Conservation (phyloP, 1,140 invertebrate genomes). For the Calliphora vicina region DNA sequence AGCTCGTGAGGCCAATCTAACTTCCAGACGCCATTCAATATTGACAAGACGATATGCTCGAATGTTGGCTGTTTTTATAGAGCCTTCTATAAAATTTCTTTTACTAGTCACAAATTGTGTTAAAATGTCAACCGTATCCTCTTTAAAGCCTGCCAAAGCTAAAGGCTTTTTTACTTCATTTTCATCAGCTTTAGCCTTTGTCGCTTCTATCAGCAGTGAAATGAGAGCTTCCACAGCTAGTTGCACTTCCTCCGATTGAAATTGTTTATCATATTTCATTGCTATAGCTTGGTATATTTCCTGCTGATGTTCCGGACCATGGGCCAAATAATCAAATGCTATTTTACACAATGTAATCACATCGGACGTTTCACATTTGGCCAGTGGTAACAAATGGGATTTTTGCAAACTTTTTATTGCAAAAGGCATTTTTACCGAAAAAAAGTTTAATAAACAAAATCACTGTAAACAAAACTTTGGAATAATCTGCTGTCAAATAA, state of each 20-base stretch:
- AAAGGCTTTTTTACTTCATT: constrained; percentile 40
- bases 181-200: constrained; percentile 40
- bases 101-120: constrained; percentile 57
- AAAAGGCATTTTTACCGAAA: constrained; percentile 37
- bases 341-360: constrained; percentile 55
- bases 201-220: constrained; percentile 54
- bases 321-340: constrained; percentile 56
- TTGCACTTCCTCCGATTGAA: constrained; percentile 41
- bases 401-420: constrained; percentile 49
- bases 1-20: constrained; percentile 51
- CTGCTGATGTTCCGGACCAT: constrained; percentile 49
- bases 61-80: constrained; percentile 59
- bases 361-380: constrained; percentile 47
- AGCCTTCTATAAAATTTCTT: constrained; percentile 55
- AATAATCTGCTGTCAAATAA: not conserved
- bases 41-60: constrained; percentile 55
- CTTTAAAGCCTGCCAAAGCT: constrained; percentile 45
- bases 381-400: constrained; percentile 45
- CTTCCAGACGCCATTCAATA: constrained; percentile 58
- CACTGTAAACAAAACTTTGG: not conserved
- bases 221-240: constrained; percentile 53
- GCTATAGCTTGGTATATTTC: constrained; percentile 47
- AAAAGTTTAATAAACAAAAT: not conserved
- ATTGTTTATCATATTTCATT: constrained; percentile 44
- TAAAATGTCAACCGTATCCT: constrained; percentile 48